Base-by-base conservation (phyloP, 2,113 vertebrate species). In the Tauraco erythrolophus region DNA sequence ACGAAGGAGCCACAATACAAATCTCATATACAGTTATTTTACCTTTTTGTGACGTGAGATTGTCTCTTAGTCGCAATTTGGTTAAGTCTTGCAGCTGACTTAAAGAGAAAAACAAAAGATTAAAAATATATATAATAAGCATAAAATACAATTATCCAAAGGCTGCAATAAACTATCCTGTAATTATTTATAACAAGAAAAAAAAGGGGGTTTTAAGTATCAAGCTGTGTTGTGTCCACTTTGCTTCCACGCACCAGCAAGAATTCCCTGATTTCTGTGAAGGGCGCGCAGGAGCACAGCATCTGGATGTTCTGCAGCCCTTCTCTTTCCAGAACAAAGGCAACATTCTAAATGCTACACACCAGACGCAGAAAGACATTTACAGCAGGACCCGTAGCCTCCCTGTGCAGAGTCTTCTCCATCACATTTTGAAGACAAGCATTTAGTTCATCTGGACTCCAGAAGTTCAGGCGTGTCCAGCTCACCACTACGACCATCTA, bases 61-160 rank as follows among this genome's bases (percentile, higher is more conserved):
- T 46, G 85, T 14, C 24, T 97, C 87, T 88, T 98, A 28, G 88
- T 64, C 56, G 95, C 50, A 48, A 98, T 96, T 71, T 96, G 70
- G 14, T 77, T 87, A 64, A 99, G 95, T 75, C 96, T 97, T 96
- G 97, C 95, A 70, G 98, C 98, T 88, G 98, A 95, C 98, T 99
- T 94, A 15, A 98, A 97, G 92, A 92, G 46, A 94, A 60, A 45
- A 89, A 92, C 82, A 45, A 50, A 37, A 54, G 2, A 68, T 60
- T 64, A 64, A 68, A 69, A 19, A 61, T 7, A 48, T 3, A 35
- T 7, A 46, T 24, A 80, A 68, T 27, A 45, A 68, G 43, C 28
- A 39, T 24, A 50, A 61, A 33, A 31, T 9, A 51, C 22, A 60
- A 17, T 10, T 28, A 30, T 2, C 57, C 72, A 61, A 74, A 84